A percentile compares a stretch with the other conserved stretches of the same genome.
Conservation (phyloP, 2,797 vertebrate species). For the Anomalospiza imberbis region DNA sequence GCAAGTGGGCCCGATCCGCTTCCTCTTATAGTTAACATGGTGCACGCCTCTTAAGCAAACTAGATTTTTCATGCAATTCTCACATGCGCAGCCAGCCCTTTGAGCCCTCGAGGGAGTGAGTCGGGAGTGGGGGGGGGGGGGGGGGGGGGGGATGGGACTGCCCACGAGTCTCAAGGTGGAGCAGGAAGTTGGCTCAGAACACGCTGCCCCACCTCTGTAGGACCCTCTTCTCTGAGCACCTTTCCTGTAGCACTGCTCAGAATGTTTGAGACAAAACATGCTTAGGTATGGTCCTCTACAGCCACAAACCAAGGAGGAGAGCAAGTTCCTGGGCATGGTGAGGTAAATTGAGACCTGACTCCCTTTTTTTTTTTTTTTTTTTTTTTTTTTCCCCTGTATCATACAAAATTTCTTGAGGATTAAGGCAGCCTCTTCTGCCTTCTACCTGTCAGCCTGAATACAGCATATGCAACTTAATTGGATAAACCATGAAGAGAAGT, state of each 20-base stretch:
- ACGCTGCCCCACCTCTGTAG: background rate
- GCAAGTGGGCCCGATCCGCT: background rate
- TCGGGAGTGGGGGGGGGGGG: too few species aligned
- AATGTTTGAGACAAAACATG: background rate
- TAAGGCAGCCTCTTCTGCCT: background rate
- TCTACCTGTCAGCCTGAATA: background rate
- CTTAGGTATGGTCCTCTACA: background rate
- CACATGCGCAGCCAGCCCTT: background rate
- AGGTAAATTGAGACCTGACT: background rate
- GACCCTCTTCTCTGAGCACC: background rate
- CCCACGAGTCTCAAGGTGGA: too few species aligned
- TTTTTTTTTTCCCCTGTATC: background rate
- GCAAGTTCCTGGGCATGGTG: background rate
- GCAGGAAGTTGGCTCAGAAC: background rate
- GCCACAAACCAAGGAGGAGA: background rate
- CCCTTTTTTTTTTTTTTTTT: too few species aligned
- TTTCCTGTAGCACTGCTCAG: background rate
- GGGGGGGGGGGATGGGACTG: too few species aligned
- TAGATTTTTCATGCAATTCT: background rate
- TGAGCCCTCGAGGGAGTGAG: background rate
- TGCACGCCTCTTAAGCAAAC: background rate
- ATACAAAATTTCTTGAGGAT: background rate
- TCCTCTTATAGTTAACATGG: background rate
- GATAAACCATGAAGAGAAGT: background rate
- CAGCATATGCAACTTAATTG: background rate